Percentiles rank a stretch among this genome's conserved stretches.
Conservation (phyloP, 2,113 vertebrate genomes). For the Pogonocichla stellata region DNA sequence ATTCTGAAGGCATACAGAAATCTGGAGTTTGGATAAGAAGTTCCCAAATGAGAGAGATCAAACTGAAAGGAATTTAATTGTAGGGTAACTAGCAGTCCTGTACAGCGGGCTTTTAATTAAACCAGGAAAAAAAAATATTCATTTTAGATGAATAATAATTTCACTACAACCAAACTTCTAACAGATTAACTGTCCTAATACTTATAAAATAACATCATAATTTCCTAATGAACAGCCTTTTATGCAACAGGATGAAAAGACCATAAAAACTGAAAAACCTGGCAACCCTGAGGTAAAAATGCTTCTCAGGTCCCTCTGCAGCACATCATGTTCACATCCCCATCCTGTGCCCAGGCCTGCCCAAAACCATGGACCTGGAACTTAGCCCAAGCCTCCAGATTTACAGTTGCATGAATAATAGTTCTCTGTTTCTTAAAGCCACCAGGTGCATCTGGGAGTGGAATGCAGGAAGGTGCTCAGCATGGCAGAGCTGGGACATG, state of each 20-base stretch:
- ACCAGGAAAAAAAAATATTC: not conserved
- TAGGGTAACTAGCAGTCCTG: not conserved
- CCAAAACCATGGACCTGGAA: too few species aligned
- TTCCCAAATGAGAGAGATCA: not conserved
- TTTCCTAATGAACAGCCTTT: not conserved
- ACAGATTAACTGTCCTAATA: not conserved
- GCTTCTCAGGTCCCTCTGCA: not conserved
- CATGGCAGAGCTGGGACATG: accelerated
- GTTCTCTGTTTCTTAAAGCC: not conserved
- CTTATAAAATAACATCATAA: not conserved
- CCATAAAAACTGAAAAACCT: not conserved
- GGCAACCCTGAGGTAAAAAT: not conserved
- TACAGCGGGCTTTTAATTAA: not conserved
- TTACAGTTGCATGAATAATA: not conserved
- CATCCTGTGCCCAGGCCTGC: not conserved
- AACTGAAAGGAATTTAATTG: not conserved
- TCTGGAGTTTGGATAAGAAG: not conserved
- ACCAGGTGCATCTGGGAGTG: accelerated
- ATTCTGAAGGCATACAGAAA: not conserved
- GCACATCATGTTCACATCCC: accelerated
- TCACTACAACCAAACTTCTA: not conserved
- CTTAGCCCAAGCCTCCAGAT: not conserved
- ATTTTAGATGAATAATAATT: not conserved
- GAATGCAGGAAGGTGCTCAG: not conserved
- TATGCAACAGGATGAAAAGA: not conserved